Evolutionary conservation across 2,797 vertebrate species (phyloP), one percentile per base, ranked within the genome.

Genomic region (Glyptemys insculpta): DNA sequence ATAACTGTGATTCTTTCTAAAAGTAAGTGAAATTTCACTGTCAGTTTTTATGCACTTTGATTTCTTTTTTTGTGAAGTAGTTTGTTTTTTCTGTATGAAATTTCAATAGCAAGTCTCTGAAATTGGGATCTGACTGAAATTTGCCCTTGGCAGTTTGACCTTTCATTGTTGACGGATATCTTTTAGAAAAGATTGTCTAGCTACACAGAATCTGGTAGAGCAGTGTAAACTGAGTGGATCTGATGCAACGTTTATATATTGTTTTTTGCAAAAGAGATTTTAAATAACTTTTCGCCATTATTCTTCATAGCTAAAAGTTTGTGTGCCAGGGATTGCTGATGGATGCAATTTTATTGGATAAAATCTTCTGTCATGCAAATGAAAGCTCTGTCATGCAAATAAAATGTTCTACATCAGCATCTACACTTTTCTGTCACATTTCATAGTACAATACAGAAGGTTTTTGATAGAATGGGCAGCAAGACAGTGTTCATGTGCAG

Each of bases 31-130:
- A 23, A 54, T n/a, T 87, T 85, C 79, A 56, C 5, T 52, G 7
- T 57, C 82, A 8, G 54, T 10, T 47, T 74, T 2, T 65, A 79
- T 41, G 23, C 5, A 57, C 10, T 3, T 83, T 83, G 11, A 65
- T 37, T 90, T 94, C 68, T 83, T 12, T 94, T 78, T 84, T 8
- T 44, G 37, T 56, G 34, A 86, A 57, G 9, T 6, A 80, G 3
- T 4, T 89, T 84, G 4, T 90, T 91, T 82, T 11, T 5, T 2
- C 2, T 3, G 3, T 3, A 12, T 27, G 1, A 56, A 34, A 47
- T 87, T 88, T 94, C 56, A 82, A 12, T 49, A 74, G 1, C 6
- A 80, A 2, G 0, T 27, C 12, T 18, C 3, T 74, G 27, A 91
- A 47, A 8, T n/a, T 89, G 8, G 65, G 18, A 47, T 74, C 6